Evolutionary conservation across 2,113 vertebrate species (phyloP).

Genomic region (Sorex araneus): DNA sequence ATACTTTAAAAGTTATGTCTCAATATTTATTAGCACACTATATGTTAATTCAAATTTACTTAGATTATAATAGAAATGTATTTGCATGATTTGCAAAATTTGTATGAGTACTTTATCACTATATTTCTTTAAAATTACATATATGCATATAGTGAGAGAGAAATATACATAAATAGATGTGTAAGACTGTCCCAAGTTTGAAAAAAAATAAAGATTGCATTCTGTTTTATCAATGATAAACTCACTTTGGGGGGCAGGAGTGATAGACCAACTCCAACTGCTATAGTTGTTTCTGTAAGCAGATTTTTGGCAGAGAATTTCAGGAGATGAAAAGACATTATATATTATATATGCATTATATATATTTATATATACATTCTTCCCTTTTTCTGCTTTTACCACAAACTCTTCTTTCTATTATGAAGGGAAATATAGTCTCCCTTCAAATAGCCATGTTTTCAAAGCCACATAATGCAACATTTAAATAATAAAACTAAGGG

Average conservation of each 20-base stretch:
- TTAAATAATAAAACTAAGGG: constrained; percentile 67
- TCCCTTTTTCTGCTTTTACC: background rate
- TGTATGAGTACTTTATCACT: background rate
- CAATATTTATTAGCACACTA: background rate
- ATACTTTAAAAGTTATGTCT: constrained; percentile 51
- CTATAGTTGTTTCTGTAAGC: background rate
- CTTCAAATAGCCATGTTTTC: constrained; percentile 5
- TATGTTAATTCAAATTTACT: constrained; percentile 29
- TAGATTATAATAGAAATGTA: constrained; percentile 53
- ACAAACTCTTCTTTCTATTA: background rate
- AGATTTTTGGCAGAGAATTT: background rate
- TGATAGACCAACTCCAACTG: background rate
- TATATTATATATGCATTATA: background rate
- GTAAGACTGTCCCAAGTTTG: background rate
- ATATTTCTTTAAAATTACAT: background rate
- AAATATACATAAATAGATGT: background rate
- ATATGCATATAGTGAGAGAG: background rate
- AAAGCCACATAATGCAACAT: background rate
- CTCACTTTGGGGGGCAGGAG: background rate
- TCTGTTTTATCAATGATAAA: background rate
- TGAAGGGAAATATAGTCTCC: background rate
- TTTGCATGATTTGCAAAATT: background rate
- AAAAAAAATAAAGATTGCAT: background rate
- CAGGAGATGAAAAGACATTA: background rate
- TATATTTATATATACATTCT: background rate